A percentile compares a stretch with the other conserved stretches of the same genome.
phyloP scores from a whole-genome alignment of 1,140 invertebrate species.

The Mizuhopecten yessoensis region DNA sequence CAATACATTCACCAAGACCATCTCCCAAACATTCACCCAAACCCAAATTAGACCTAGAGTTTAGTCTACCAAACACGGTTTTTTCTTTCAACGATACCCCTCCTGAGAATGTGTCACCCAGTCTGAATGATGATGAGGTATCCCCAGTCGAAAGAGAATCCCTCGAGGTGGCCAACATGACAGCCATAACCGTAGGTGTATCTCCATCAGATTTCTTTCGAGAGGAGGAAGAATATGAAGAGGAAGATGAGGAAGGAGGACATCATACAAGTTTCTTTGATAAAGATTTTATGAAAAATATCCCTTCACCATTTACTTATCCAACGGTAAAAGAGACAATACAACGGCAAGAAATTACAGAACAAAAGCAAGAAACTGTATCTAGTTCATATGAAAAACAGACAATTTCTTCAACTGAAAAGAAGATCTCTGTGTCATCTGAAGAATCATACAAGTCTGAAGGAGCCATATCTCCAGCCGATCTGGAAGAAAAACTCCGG shows the following conservation, averaged over 20 bases:
- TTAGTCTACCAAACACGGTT: conserved; percentile 56
- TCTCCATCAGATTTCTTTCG: conserved; percentile 74
- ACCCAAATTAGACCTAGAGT: conserved; percentile 68
- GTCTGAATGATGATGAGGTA: conserved; percentile 59
- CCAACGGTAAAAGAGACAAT: background rate
- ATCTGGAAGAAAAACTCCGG: conserved; percentile 74
- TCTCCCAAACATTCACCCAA: conserved; percentile 58
- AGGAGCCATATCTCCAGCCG: conserved; percentile 78
- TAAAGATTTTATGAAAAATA: conserved; percentile 37
- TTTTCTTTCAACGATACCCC: conserved; percentile 74
- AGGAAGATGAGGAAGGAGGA: conserved; percentile 23
- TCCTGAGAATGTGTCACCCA: conserved; percentile 69
- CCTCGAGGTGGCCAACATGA: conserved; percentile 60
- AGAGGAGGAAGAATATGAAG: conserved; percentile 41
- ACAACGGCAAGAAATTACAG: background rate
- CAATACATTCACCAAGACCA: conserved; percentile 47
- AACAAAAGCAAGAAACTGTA: conserved; percentile 25
- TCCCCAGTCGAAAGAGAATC: conserved; percentile 62
- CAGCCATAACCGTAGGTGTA: conserved; percentile 70
- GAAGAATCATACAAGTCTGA: conserved; percentile 58
- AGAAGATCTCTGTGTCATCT: conserved; percentile 39
- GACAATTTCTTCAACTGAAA: conserved; percentile 12
- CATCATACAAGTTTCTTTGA: conserved; percentile 10
- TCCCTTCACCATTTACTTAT: conserved; percentile 34
- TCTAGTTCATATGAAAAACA: conserved; percentile 34